Conservation (phyloP, 2,113 vertebrate genomes). For the Dromiciops gliroides region DNA sequence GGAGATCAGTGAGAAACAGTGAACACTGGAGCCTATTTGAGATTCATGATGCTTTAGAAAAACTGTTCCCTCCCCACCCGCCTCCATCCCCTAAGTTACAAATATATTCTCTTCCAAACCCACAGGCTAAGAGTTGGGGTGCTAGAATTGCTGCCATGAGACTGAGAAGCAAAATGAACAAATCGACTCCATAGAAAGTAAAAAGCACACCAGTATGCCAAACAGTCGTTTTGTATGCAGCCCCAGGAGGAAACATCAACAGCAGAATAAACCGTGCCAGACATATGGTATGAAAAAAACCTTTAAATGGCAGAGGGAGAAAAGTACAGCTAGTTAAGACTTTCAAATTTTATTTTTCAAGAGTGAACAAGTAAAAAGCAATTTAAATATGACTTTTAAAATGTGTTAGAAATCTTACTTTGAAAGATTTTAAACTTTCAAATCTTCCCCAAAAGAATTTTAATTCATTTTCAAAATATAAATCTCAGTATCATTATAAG, state of each 20-base stretch:
- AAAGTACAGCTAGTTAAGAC: constrained; percentile 1
- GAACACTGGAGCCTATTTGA: not conserved
- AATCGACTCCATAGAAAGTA: not conserved
- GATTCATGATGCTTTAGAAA: not conserved
- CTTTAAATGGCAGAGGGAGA: not conserved
- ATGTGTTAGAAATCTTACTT: not conserved
- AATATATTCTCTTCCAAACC: constrained; percentile 1
- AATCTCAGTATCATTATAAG: not conserved
- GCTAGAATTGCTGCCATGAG: not conserved
- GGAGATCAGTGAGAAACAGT: not conserved
- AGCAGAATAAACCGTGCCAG: not conserved
- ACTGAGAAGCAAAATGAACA: not conserved
- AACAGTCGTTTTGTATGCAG: not conserved
- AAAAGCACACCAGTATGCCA: not conserved
- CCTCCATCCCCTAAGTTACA: not conserved
- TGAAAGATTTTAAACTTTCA: not conserved
- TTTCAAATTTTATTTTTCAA: not conserved
- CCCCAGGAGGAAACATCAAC: not conserved
- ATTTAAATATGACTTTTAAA: not conserved
- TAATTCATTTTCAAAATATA: not conserved
- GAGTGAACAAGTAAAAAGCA: not conserved
- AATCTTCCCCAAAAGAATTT: not conserved
- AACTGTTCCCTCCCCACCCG: not conserved
- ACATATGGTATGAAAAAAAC: not conserved
- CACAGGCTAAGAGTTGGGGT: not conserved